Conservation (phyloP, 2,797 vertebrate genomes). For the Schizopygopsis pylzovi region DNA sequence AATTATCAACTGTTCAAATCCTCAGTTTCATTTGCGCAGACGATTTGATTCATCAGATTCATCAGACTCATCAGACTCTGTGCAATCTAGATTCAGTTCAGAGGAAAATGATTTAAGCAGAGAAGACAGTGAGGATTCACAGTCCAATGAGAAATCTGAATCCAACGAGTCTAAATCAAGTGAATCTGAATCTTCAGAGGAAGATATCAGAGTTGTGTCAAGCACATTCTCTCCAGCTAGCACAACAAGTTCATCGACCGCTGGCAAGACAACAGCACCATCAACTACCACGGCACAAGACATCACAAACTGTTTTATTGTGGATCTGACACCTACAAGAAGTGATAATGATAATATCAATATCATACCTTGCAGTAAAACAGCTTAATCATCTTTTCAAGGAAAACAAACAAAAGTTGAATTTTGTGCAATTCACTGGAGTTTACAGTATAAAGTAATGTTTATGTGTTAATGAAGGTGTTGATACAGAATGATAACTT, state of each 20-base stretch:
- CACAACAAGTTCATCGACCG: not conserved
- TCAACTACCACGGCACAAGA: not conserved
- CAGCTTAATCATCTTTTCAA: not conserved
- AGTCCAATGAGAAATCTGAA: not conserved
- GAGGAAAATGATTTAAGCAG: conserved; percentile 24
- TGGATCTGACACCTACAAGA: not conserved
- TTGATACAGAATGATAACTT: conserved; percentile 2
- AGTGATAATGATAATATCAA: conserved; percentile 30
- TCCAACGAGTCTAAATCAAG: conserved; percentile 30
- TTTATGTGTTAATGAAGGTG: not conserved
- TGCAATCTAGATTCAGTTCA: not conserved
- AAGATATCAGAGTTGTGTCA: conserved; percentile 2
- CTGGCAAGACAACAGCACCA: not conserved
- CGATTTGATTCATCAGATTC: not conserved
- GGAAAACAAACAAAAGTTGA: not conserved
- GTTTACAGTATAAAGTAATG: not conserved
- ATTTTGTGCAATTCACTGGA: not conserved
- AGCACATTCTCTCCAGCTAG: not conserved
- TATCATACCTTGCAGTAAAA: not conserved
- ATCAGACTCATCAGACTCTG: no score
- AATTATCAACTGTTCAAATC: not conserved
- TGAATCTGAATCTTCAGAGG: conserved; percentile 48
- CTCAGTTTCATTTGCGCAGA: conserved; percentile 18
- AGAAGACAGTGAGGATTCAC: not conserved
- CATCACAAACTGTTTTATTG: conserved; percentile 43